Evolutionary conservation across 2,797 vertebrate genomes (phyloP), one percentile per base, ranked within the genome.

Genomic region (Clamator glandarius): DNA sequence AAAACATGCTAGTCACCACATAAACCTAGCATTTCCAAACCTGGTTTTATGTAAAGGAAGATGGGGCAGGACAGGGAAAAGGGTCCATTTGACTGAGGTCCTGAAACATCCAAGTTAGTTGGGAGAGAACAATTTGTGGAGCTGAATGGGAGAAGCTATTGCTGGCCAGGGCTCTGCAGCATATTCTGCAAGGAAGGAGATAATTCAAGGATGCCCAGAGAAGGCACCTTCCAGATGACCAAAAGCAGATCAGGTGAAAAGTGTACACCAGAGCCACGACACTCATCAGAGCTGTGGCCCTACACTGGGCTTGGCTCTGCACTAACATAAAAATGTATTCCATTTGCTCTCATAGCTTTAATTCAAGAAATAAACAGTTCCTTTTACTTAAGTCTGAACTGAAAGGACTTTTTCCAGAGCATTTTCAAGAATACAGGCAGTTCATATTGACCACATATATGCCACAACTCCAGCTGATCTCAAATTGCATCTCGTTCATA

Each of bases 41-140:
- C 9, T 31, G 11, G 17, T 26, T 44, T 80, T 63, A 82, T 29
- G 5, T 11, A 35, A 50, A 28, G 16, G 28, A 75, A 88, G 61
- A 59, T 31, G 23, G n/a, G 31, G 18, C 13, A 70, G 20, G 25
- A 28, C 9, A 31, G 21, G 54, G 21, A 74, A 63, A 81, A 6
- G 9, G 13, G 16, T 73, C 0, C 61, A 59, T 12, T 15, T 0
- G 0, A 59, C 44, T 31, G 52, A 63, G 15, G 35, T 31, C 28
- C 57, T 0, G 0, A 77, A 23, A 33, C 11, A 29, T 14, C 57
- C 36, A 55, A 57, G n/a, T 72, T 33, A 52, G 13, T 10, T 55
- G 35, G 11, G 23, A 77, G 11, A 80, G 35, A 5, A 42, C 8
- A 52, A 9, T 23, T 51, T 75, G 20, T 24, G 44, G 31, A 31